These are phyloP conservation scores for Drosophila albomicans DNA, from an alignment of 1,140 invertebrate species.

Conservation along the genomic window DNA sequence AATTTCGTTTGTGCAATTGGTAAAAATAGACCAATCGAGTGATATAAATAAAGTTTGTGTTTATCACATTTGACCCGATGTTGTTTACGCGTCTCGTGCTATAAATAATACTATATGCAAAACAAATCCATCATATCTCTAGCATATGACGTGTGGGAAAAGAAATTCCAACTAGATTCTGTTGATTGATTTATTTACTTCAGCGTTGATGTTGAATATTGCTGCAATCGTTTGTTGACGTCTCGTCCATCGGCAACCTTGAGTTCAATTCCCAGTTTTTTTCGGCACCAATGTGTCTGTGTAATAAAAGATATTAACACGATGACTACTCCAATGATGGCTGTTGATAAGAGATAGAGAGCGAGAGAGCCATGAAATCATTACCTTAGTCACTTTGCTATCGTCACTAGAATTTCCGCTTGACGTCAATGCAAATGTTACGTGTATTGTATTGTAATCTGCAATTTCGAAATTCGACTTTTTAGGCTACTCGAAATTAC, in stretches of 20 bases:
- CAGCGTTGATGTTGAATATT: slow-evolving; percentile 15
- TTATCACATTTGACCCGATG: slow-evolving; percentile 21
- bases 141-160: slow-evolving; percentile 2
- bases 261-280: slow-evolving; percentile 16
- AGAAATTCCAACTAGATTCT: background rate
- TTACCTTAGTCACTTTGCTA: slow-evolving; percentile 42
- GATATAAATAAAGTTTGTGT: slow-evolving; percentile 30
- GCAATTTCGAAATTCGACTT: slow-evolving; percentile 30
- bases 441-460: slow-evolving; percentile 11
- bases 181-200: slow-evolving; percentile 71
- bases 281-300: slow-evolving; percentile 31
- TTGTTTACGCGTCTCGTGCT: slow-evolving; percentile 20
- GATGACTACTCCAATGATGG: background rate
- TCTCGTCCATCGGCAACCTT: slow-evolving; percentile 31
- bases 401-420: slow-evolving; percentile 52
- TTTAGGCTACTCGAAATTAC: slow-evolving; percentile 27
- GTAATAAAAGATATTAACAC: slow-evolving; percentile 37
- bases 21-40: slow-evolving; percentile 24
- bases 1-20: slow-evolving; percentile 31
- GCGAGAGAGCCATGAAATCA: slow-evolving; percentile 11
- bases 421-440: slow-evolving; percentile 69
- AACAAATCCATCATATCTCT: slow-evolving; percentile 45
- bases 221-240: slow-evolving; percentile 15
- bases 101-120: slow-evolving; percentile 23
- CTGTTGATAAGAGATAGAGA: slow-evolving; percentile 27